Evolutionary conservation across 1,140 invertebrate genomes (phyloP).

Genomic region (Apis cerana): DNA sequence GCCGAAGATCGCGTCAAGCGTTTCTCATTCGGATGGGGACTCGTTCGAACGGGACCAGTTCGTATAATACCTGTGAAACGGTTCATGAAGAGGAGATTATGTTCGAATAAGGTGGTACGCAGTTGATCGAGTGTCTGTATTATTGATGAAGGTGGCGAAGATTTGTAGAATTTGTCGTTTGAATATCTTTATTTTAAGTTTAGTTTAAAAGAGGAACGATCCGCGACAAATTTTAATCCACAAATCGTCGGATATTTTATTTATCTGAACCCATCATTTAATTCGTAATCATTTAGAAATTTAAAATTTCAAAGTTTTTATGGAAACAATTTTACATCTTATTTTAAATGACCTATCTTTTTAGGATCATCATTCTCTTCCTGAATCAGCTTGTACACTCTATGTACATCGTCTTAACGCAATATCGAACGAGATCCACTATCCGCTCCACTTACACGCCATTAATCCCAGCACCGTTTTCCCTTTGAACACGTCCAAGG

Average conservation of each 20-base stretch:
- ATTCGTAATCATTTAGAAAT: too few relatives aligned
- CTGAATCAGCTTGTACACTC: too few relatives aligned
- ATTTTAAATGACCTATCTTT: too few relatives aligned
- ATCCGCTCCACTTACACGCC: constrained; percentile 28
- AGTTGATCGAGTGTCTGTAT: not conserved
- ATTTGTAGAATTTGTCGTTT: constrained; percentile 2
- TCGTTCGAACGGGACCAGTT: not conserved
- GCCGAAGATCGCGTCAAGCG: constrained; percentile 29
- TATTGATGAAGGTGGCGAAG: not conserved
- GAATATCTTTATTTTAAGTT: not conserved
- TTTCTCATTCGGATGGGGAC: constrained; percentile 2
- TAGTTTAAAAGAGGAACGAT: too few relatives aligned
- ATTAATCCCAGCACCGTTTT: constrained; percentile 23
- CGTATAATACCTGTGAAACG: not conserved
- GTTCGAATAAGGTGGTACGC: not conserved
- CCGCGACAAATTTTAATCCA: too few relatives aligned
- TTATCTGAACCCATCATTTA: too few relatives aligned
- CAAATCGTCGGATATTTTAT: too few relatives aligned
- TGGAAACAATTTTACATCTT: too few relatives aligned
- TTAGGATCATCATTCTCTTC: too few relatives aligned
- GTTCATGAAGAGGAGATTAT: not conserved
- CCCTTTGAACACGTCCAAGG: constrained; percentile 1
- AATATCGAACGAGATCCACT: constrained; percentile 5
- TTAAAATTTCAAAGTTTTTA: too few relatives aligned
- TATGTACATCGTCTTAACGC: too few relatives aligned